Base-by-base conservation (phyloP, 2,113 vertebrate genomes). In the Pseudolaguvia tuberculata region DNA sequence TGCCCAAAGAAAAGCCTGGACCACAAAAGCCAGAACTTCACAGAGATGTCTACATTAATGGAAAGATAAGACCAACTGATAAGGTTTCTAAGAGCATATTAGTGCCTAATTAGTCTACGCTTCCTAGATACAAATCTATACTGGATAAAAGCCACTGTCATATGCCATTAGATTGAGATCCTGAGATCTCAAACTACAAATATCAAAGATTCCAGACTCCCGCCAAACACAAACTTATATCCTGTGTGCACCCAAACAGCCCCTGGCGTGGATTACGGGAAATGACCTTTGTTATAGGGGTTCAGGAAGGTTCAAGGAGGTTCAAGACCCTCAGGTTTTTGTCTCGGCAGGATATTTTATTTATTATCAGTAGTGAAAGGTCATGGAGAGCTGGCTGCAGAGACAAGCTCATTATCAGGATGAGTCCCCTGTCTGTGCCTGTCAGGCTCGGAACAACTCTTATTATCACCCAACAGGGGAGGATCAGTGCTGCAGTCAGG, bases 321-420 rank as follows among this genome's bases (percentile, higher is more conserved):
- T 71, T 70, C 59, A 15, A 47, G 73, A 57, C 61, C 75, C 72
- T 67, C 39, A 25, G 74, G 67, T 72, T 25, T 65, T 69, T 77
- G 62, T 57, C 53, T 21, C 75, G 71, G 68, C 61, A 50, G 77
- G 81, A 79, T 69, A 80, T 59, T 76, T 72, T 68, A 67, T 79
- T 77, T 77, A 82, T 81, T 78, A 79, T 69, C 4, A 71, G 48
- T 68, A 48, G 45, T 70, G 75, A 80, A 82, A 83, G 81, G 83
- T 84, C 83, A 84, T 12, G n/a, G 20, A 51, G 31, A 29, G 56
- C 77, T 65, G 45, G 78, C 72, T 47, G 68, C 75, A 76, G 81
- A 79, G 75, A 78, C 47, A 18, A 51, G 39, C 67, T 84, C 73
- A 83, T 82, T 82, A 83, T 78, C 70, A 51, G 76, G 76, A 56